These are phyloP conservation scores for Lamprologus tigripictilis DNA, from an alignment of 2,113 vertebrate genomes.

Conservation along the genomic window DNA sequence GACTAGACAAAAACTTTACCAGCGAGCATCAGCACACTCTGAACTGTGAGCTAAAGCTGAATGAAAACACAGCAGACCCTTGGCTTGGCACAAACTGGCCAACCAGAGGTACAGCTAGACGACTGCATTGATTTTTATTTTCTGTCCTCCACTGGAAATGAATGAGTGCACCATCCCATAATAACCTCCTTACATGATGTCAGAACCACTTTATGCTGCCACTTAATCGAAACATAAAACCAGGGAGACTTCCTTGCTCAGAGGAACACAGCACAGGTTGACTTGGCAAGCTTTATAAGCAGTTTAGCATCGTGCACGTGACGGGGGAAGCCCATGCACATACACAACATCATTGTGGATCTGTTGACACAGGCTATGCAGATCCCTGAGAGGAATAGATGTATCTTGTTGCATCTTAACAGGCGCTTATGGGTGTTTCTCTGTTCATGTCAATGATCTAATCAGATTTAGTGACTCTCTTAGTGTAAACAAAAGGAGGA, in stretches of 20 bases:
- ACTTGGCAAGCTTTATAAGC: constrained; percentile 20
- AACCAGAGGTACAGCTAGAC: constrained; percentile 30
- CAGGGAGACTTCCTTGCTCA: not conserved
- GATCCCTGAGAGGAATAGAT: not conserved
- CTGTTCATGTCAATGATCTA: not conserved
- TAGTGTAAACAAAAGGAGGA: constrained; percentile 20
- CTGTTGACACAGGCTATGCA: not conserved
- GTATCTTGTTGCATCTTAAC: not conserved
- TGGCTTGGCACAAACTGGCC: not conserved
- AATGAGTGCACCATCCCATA: not conserved
- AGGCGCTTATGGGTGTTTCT: not conserved
- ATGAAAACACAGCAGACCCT: not conserved
- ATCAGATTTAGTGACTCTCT: constrained; percentile 31
- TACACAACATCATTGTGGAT: constrained; percentile 33
- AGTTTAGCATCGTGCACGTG: constrained; percentile 13
- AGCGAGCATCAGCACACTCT: not conserved
- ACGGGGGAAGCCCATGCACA: constrained; percentile 32
- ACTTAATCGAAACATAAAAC: constrained; percentile 32
- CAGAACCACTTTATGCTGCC: not conserved
- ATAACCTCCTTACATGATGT: constrained; percentile 24
- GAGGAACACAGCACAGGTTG: not conserved
- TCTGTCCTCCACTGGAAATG: constrained; percentile 7
- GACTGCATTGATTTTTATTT: constrained; percentile 30
- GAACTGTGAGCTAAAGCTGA: not conserved
- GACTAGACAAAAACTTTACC: not conserved